phyloP scores from a whole-genome alignment of 2,888 invertebrate species.

The Pycnomerus fuliginosus region DNA sequence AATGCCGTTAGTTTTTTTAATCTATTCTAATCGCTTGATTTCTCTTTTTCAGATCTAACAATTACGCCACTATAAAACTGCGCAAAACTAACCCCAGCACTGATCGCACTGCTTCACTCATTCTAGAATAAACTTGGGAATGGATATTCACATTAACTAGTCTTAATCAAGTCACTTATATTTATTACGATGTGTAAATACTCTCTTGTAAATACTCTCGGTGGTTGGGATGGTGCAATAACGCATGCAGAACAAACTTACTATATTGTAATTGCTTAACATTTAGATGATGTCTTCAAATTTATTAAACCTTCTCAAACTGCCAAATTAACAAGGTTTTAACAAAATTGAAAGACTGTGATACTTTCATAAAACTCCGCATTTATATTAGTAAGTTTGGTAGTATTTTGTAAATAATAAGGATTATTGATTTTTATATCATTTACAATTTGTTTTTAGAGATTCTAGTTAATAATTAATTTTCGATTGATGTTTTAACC shows the following conservation, averaged over 20 bases:
- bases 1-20: too few relatives aligned
- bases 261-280: slow-evolving; percentile 42
- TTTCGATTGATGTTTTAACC: too few relatives aligned
- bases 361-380: slow-evolving; percentile 31
- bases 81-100: slow-evolving; percentile 80
- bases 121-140: slow-evolving; percentile 60
- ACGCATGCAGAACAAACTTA: slow-evolving; percentile 41
- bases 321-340: too few relatives aligned
- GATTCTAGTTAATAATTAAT: too few relatives aligned
- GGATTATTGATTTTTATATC: slow-evolving; percentile 9
- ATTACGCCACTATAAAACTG: slow-evolving; percentile 86
- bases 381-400: slow-evolving; percentile 45
- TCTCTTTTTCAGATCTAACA: slow-evolving; percentile 69
- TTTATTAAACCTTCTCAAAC: too few relatives aligned
- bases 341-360: slow-evolving; percentile 27
- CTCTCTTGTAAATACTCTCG: slow-evolving; percentile 35
- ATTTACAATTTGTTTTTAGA: slow-evolving; percentile 11
- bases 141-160: background rate
- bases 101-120: slow-evolving; percentile 77
- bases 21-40: slow-evolving; percentile 6
- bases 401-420: slow-evolving; percentile 31
- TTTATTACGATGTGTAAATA: slow-evolving; percentile 16
- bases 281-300: too few relatives aligned
- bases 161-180: slow-evolving; percentile 16
- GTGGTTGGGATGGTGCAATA: slow-evolving; percentile 56